Evolutionary conservation across 2,888 invertebrate genomes (phyloP), one percentile per base, ranked within the genome.

Genomic region (Xanthorhoe spadicearia): DNA sequence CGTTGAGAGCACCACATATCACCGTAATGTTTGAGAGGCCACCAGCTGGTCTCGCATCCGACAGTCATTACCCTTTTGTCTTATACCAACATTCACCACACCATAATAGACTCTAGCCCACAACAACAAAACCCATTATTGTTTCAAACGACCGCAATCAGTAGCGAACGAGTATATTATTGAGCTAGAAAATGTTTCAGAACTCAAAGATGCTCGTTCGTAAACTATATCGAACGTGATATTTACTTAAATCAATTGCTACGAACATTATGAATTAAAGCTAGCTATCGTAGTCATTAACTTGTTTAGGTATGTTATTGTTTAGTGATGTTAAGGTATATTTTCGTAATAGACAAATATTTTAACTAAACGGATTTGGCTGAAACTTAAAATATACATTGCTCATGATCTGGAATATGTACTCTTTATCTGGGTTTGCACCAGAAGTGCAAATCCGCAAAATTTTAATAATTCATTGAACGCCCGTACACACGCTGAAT

Each of bases 51-150:
- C 84, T 82, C 84, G 75, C 82, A 83, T 82, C 85, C 82, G 72
- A 82, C 78, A 82, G 77, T 83, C 88, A 88, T 90, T 90, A 88
- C 84, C 85, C 86, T 85, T 88, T 85, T 86, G 87, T 89, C 85
- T 87, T 86, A 85, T 81, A 78, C 81, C 81, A 64, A 54, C 56
- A 62, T 49, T 59, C 35, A 52, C 43, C 65, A 73, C 59, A 43
- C 66, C 19, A 82, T 71, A 77, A 71, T 71, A 59, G 67, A 79
- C 83, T 74, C 71, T 84, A 81, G 68, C 32, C 9, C 10, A 51
- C 17, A 54, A 64, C 5, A 1, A 55, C 66, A 83, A 72, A 75
- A 79, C 64, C 60, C 38, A 77, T 73, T 77, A 70, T 84, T 55
- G 66, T 50, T 7, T 71, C 70, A 62, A 69, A 62, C 55, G 53